Evolutionary conservation across 2,797 vertebrate species (phyloP).

Genomic region (Characodon lateralis): DNA sequence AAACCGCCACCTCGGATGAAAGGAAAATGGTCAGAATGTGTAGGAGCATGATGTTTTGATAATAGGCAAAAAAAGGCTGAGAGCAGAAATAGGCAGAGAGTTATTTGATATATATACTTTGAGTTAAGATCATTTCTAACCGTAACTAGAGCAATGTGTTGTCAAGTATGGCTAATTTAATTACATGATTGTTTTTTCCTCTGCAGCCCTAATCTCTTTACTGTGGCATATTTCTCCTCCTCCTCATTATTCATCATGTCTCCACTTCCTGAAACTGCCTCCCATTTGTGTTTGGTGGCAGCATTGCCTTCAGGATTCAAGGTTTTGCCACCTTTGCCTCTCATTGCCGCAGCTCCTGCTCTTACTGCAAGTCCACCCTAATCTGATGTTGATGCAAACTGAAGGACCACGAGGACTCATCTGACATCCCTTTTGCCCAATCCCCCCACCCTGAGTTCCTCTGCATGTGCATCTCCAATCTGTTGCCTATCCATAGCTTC

Average conservation of each 20-base stretch:
- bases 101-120: too few species aligned
- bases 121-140: not conserved
- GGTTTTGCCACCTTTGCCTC: constrained; percentile 60
- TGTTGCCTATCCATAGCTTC: constrained; percentile 62
- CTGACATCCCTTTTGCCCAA: constrained; percentile 53
- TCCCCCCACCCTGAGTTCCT: constrained; percentile 55
- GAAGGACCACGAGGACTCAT: constrained; percentile 74
- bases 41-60: not conserved
- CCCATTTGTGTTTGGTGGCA: constrained; percentile 32
- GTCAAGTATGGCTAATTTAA: constrained; percentile 6
- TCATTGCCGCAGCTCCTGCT: constrained; percentile 47
- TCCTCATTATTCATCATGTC: constrained; percentile 37
- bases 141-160: not conserved
- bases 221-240: constrained; percentile 17
- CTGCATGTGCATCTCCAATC: constrained; percentile 56
- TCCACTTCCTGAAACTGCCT: constrained; percentile 8
- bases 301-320: constrained; percentile 51
- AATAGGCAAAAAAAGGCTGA: too few species aligned
- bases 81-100: too few species aligned
- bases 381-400: constrained; percentile 78
- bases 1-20: not conserved
- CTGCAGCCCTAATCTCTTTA: constrained; percentile 6
- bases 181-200: constrained; percentile 8
- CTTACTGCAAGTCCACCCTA: constrained; percentile 54
- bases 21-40: not conserved